Evolutionary conservation across 1,140 invertebrate genomes (phyloP).

Genomic region (Trachymyrmex cornetzi): DNA sequence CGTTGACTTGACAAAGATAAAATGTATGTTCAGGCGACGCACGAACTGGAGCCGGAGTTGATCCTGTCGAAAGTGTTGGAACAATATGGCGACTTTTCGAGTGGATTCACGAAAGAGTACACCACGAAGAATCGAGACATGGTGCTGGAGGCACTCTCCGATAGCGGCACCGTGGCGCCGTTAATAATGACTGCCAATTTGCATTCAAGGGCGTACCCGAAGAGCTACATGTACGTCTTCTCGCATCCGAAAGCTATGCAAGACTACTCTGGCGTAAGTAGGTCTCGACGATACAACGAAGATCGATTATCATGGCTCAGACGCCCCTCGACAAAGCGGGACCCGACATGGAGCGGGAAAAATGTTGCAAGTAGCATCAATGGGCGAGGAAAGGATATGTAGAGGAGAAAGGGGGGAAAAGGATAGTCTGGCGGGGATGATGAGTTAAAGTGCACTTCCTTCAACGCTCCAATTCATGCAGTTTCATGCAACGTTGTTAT

Average conservation of each 20-base stretch:
- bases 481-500: conserved; percentile 57
- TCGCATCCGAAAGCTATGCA: conserved; percentile 88
- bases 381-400: conserved; percentile 18
- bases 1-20: no score
- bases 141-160: conserved; percentile 95
- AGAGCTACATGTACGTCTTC: conserved; percentile 96
- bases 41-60: conserved; percentile 88
- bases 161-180: conserved; percentile 93
- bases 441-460: conserved; percentile 58
- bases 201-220: conserved; percentile 91
- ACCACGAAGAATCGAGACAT: conserved; percentile 89
- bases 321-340: conserved; percentile 54
- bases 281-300: conserved; percentile 59
- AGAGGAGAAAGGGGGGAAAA: no score
- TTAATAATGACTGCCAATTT: conserved; percentile 91
- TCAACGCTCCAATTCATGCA: conserved; percentile 50
- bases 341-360: conserved; percentile 50
- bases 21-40: conserved; percentile 78
- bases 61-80: conserved; percentile 89
- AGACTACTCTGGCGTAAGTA: conserved; percentile 82
- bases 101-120: conserved; percentile 76
- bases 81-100: conserved; percentile 84
- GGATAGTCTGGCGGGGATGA: conserved; percentile 32
- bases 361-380: conserved; percentile 48
- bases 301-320: conserved; percentile 62